A percentile compares a stretch with the other conserved stretches of the same genome.
Evolutionary conservation across 2,888 invertebrate species (phyloP).

Genomic region (Scelioninae gen. 1): DNA sequence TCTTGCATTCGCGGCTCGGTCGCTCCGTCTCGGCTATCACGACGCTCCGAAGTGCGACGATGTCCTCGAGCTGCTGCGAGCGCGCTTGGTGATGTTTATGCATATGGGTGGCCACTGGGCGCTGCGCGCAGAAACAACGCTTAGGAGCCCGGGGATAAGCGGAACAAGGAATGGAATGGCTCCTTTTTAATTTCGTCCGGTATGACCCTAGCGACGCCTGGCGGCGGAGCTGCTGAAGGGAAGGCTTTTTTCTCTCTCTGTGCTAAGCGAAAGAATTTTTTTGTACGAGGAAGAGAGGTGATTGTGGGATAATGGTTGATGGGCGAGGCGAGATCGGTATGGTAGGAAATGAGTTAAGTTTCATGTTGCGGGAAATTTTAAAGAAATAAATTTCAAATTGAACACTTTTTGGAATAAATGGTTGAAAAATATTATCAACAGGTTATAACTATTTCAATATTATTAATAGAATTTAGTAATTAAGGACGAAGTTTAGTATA

Average conservation of each 20-base stretch:
- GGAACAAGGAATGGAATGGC: slow-evolving; percentile 31
- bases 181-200: slow-evolving; percentile 29
- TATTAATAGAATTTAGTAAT: too few species aligned
- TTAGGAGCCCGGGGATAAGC: slow-evolving; percentile 33
- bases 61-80: slow-evolving; percentile 42
- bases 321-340: slow-evolving; percentile 45
- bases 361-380: too few species aligned
- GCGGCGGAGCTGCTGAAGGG: slow-evolving; percentile 5
- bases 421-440: too few species aligned
- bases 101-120: slow-evolving; percentile 61
- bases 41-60: slow-evolving; percentile 29
- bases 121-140: slow-evolving; percentile 55
- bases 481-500: too few species aligned
- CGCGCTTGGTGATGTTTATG: slow-evolving; percentile 51
- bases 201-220: slow-evolving; percentile 31
- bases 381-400: too few species aligned
- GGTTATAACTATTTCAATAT: too few species aligned
- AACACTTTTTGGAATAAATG: too few species aligned
- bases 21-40: slow-evolving; percentile 13
- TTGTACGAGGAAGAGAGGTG: slow-evolving; percentile 6
- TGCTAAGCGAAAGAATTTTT: background rate
- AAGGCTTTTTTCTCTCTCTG: background rate
- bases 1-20: slow-evolving; percentile 30
- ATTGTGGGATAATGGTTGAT: slow-evolving; percentile 13
- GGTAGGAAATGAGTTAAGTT: too few species aligned